Base-by-base conservation (phyloP, 1,140 invertebrate species). In the Nephila pilipes region DNA sequence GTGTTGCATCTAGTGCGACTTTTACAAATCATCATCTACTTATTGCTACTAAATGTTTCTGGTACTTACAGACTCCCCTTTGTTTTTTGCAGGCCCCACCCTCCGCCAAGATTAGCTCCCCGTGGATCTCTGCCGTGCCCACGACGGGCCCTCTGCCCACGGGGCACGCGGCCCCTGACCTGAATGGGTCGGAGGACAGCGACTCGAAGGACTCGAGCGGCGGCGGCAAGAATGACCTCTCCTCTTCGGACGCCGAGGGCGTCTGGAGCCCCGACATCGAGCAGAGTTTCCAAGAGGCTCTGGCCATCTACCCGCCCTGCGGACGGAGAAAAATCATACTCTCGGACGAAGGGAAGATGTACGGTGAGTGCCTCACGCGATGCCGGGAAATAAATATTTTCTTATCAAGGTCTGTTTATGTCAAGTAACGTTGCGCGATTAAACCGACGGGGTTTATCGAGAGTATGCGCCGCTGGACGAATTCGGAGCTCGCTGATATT, bases 301-400 rank as follows among this genome's bases (percentile, higher is more conserved):
- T 99, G 94, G 99, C 99, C 95, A 99, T 99, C 95, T 99, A 99
- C 96, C 99, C 99, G 88, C 99, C 99, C 94, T 99, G 99, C 96
- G 99, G 99, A 90, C 96, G 99, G 94, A 97, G 99, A 95, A 99
- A 99, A 97, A 99, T 99, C 95, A 99, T 99, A 94, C 97, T 99
- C 94, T 99, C 99, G 93, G 99, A 99, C 96, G 99, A 99, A 96
- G 99, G 99, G 95, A 99, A 99, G 97, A 99, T 99, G 99, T 99
- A 99, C 97, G 99, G 99, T 99, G 96, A 98, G 98, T 75, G 0
- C 2, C 46, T 46, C 12, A 10, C 46, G n/a, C n/a, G n/a, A n/a
- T n/a, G n/a, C n/a, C n/a, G n/a, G n/a, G n/a, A n/a, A n/a, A n/a
- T n/a, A n/a, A n/a, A n/a, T n/a, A n/a, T n/a, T n/a, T n/a, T n/a